A percentile compares a stretch with the other conserved stretches of the same genome.
These are phyloP conservation scores for Sinocyclocheilus anophthalmus DNA, from an alignment of 2,113 vertebrate genomes.

Conservation along the genomic window DNA sequence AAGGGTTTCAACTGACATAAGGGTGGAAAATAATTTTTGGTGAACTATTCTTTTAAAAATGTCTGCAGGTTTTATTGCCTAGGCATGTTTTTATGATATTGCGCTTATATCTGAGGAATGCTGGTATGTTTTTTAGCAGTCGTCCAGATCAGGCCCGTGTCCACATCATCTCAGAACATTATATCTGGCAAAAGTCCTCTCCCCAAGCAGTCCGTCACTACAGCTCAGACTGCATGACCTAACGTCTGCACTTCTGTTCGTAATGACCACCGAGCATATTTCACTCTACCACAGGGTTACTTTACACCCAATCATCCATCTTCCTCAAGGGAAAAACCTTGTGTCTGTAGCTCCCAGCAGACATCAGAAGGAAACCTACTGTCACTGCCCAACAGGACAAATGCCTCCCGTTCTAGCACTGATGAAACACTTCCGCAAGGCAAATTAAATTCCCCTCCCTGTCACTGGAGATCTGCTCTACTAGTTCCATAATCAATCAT, in stretches of 20 bases:
- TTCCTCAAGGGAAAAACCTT: constrained; percentile 42
- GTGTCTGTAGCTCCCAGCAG: constrained; percentile 45
- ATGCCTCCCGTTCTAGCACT: constrained; percentile 37
- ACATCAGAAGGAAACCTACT: constrained; percentile 52
- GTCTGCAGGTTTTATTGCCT: constrained; percentile 5
- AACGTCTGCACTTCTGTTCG: constrained; percentile 45
- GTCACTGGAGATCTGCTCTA: constrained; percentile 20
- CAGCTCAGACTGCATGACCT: constrained; percentile 40
- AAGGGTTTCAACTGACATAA: not conserved
- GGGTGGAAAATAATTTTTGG: not conserved
- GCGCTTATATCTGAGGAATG: not conserved
- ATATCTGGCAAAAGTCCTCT: constrained; percentile 12
- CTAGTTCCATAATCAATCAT: constrained; percentile 52
- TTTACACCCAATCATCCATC: constrained; percentile 52
- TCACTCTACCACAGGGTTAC: constrained; percentile 42
- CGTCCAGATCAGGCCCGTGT: not conserved
- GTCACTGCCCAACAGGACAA: constrained; percentile 50
- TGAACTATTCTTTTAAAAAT: not conserved
- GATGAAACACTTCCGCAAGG: constrained; percentile 15
- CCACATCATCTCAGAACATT: not conserved
- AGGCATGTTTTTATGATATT: constrained; percentile 2
- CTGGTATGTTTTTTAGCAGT: not conserved
- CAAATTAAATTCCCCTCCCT: constrained; percentile 28
- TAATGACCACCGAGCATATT: constrained; percentile 28
- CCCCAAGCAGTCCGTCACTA: constrained; percentile 18